Evolutionary conservation across 2,113 vertebrate species (phyloP), one percentile per base, ranked within the genome.

Genomic region (Thinocorus orbignyianus): DNA sequence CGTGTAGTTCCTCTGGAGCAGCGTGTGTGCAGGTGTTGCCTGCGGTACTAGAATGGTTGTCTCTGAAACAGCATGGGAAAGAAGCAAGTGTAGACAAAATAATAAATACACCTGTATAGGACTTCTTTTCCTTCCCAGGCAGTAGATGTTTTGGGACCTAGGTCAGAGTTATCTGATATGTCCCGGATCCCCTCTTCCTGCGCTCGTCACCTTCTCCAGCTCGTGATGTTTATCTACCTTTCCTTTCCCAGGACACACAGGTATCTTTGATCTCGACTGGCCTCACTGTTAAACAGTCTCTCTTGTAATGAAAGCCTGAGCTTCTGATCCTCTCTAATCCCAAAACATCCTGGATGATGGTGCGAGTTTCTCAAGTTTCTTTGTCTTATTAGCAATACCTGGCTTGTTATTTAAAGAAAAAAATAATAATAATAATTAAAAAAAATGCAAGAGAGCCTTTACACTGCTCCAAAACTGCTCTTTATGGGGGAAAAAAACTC

Each of bases 21-120:
- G 77, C 42, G 7, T 64, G 26, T 24, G 30, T 79, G 89, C 91
- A 87, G 93, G 86, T 87, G 72, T 57, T 76, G 61, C 86, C 89
- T 82, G 3, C 0, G 0, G 16, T 25, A 18, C 28, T 31, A 10
- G 69, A 91, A 54, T 18, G 22, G 66, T 77, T 83, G 26, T 54
- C 41, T 80, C 86, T 81, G 57, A 81, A 88, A 89, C 0, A 64
- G 22, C 94, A 81, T 81, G 91, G 78, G 91, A 96, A 91, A 89
- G 86, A 88, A 89, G 30, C 7, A 18, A 86, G 48, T 3, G 60
- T 44, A 96, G 94, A 91, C 94, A 95, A 95, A 97, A 95, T 84
- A 96, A 81, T 85, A 95, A 96, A 93, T 96, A 95, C 94, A 97
- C 91, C 93, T 97, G 91, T 79, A 44, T 1, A 51, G 42, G 81